Conservation (phyloP, 2,888 invertebrate species). For the Yponomeuta evonymella region DNA sequence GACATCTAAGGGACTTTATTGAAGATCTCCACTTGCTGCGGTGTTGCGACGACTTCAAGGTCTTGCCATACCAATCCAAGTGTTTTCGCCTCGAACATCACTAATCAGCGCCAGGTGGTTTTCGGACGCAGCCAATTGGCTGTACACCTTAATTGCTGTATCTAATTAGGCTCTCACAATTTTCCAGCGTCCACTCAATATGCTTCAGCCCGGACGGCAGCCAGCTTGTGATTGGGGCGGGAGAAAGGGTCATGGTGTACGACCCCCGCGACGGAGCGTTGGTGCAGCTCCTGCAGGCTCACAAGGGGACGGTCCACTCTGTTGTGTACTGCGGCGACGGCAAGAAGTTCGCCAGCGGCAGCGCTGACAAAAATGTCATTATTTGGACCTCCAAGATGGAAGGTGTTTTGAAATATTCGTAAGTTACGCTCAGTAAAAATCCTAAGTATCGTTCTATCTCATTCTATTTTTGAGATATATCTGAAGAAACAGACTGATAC, state of each 20-base stretch:
- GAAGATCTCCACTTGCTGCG: too few species aligned
- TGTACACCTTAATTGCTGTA: not conserved
- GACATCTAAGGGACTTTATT: too few species aligned
- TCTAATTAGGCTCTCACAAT: not conserved
- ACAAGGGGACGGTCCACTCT: constrained; percentile 95
- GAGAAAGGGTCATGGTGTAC: constrained; percentile 95
- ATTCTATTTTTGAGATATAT: too few species aligned
- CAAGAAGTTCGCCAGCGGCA: constrained; percentile 96
- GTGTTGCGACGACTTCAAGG: too few species aligned
- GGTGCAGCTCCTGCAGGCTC: constrained; percentile 94
- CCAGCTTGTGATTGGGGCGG: constrained; percentile 95
- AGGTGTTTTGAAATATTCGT: constrained; percentile 97
- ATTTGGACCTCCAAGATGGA: constrained; percentile 98
- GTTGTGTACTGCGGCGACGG: constrained; percentile 96
- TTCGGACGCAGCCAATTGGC: too few species aligned
- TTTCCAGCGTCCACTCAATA: constrained; percentile 90
- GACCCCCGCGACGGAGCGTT: constrained; percentile 93
- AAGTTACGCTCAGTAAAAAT: constrained; percentile 45
- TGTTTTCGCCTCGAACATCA: too few species aligned
- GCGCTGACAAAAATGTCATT: constrained; percentile 97
- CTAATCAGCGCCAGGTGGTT: too few species aligned
- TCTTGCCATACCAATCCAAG: too few species aligned
- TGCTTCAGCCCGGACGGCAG: constrained; percentile 97
- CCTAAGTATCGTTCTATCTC: not conserved
- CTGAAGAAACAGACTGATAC: too few species aligned